These are phyloP conservation scores for Symphodus melops DNA, from an alignment of 2,113 vertebrate species.

Conservation along the genomic window DNA sequence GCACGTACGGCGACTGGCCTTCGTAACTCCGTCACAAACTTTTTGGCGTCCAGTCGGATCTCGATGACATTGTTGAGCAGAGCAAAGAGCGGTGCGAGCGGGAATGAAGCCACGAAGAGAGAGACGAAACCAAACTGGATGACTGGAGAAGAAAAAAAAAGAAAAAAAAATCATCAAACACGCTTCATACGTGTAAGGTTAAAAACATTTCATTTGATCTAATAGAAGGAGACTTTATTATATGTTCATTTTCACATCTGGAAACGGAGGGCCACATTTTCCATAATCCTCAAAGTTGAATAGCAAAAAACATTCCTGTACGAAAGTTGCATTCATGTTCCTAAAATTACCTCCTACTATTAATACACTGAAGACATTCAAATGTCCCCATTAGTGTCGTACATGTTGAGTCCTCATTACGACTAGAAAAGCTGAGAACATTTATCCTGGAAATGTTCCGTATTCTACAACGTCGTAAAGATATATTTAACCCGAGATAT, in stretches of 20 bases:
- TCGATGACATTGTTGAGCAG: constrained; percentile 99
- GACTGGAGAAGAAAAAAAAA: constrained; percentile 79
- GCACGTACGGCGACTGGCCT: constrained; percentile 91
- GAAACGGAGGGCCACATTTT: too few relatives aligned
- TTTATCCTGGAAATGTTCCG: not conserved
- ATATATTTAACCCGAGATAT: not conserved
- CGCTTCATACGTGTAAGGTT: too few relatives aligned
- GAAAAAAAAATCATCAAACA: not conserved
- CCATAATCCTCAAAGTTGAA: too few relatives aligned
- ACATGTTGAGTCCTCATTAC: not conserved
- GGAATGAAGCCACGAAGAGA: constrained; percentile 98
- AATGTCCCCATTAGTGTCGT: too few relatives aligned
- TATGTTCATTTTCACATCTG: too few relatives aligned
- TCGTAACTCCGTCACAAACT: constrained; percentile 96
- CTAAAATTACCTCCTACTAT: too few relatives aligned
- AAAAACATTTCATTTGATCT: too few relatives aligned
- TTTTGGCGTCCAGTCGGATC: constrained; percentile 96
- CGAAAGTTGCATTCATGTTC: too few relatives aligned
- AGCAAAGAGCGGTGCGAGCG: constrained; percentile 95
- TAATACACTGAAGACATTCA: too few relatives aligned
- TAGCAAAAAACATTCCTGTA: too few relatives aligned
- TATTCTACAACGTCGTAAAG: not conserved
- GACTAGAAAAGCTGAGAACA: not conserved
- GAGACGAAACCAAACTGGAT: constrained; percentile 99
- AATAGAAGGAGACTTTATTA: too few relatives aligned